These are phyloP conservation scores for Congeria kusceri DNA, from an alignment of 2,888 invertebrate genomes.

Conservation along the genomic window DNA sequence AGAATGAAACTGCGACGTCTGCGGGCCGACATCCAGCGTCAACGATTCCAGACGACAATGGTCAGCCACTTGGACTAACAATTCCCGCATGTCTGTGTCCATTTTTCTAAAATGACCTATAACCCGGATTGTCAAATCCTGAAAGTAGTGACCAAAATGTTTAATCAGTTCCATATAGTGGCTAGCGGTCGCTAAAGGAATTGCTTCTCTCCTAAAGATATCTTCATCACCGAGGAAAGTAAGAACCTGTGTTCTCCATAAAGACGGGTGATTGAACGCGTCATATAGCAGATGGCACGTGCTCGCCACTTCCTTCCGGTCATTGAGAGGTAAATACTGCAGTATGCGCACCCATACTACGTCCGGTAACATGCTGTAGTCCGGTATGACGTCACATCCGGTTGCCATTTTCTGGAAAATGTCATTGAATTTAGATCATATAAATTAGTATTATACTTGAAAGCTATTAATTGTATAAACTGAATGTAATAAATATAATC, in stretches of 20 bases:
- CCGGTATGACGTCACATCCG: slow-evolving; percentile 26
- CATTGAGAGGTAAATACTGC: slow-evolving; percentile 68
- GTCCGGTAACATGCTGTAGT: slow-evolving; percentile 76
- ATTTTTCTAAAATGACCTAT: slow-evolving; percentile 67
- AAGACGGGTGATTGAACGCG: slow-evolving; percentile 77
- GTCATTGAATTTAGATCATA: no score
- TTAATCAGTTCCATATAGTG: slow-evolving; percentile 64
- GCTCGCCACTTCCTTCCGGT: slow-evolving; percentile 66
- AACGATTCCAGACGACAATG: slow-evolving; percentile 76
- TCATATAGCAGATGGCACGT: slow-evolving; percentile 73
- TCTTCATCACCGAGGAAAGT: slow-evolving; percentile 47
- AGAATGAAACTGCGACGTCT: slow-evolving; percentile 64
- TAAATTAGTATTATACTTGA: no score
- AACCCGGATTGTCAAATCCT: slow-evolving; percentile 72
- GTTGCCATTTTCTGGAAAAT: no score
- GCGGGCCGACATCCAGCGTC: slow-evolving; percentile 71
- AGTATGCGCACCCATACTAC: slow-evolving; percentile 75
- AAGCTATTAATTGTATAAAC: no score
- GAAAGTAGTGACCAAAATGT: slow-evolving; percentile 76
- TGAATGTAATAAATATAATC: no score
- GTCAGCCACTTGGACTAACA: slow-evolving; percentile 71
- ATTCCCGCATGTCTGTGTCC: slow-evolving; percentile 53
- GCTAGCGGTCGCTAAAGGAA: slow-evolving; percentile 12
- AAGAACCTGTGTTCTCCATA: slow-evolving; percentile 76
- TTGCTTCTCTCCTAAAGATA: slow-evolving; percentile 15